Evolutionary conservation across 2,888 invertebrate species (phyloP).

Genomic region (Apoda limacodes): DNA sequence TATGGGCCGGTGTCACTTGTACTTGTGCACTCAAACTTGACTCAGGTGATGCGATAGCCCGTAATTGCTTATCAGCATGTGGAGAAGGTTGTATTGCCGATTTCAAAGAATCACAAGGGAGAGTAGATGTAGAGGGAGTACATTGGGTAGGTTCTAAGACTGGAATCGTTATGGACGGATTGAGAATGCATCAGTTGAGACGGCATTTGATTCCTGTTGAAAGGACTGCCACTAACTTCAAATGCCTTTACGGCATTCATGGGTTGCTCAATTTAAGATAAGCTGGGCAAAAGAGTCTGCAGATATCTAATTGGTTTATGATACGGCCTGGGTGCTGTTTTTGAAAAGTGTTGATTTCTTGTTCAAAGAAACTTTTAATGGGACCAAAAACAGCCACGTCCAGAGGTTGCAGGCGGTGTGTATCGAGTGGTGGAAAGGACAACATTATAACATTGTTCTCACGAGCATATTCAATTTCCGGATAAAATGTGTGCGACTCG

Average conservation of each 20-base stretch:
- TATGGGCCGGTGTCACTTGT: constrained; percentile 15
- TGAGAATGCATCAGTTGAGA: constrained; percentile 23
- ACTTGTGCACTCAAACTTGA: too few relatives aligned
- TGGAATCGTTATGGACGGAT: constrained; percentile 17
- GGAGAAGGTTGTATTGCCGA: constrained; percentile 12
- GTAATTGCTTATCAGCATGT: too few relatives aligned
- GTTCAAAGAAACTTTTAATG: constrained; percentile 21
- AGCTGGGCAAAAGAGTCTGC: constrained; percentile 17
- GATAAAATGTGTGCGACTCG: constrained; percentile 22
- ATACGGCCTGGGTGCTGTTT: constrained; percentile 19
- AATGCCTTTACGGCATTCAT: constrained; percentile 11
- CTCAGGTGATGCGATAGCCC: too few relatives aligned
- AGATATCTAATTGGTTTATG: constrained; percentile 15
- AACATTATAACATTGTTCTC: constrained; percentile 23
- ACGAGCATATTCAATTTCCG: constrained; percentile 19
- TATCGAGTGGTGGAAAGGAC: constrained; percentile 16
- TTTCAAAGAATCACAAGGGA: constrained; percentile 10
- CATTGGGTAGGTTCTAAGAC: too few relatives aligned
- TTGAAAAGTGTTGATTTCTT: constrained; percentile 14
- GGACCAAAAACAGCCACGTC: constrained; percentile 20
- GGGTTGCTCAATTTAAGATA: constrained; percentile 15
- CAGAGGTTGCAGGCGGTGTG: constrained; percentile 13
- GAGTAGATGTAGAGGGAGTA: constrained; percentile 11
- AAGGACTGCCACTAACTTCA: constrained; percentile 18
- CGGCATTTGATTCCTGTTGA: constrained; percentile 23